Percentiles rank a stretch among this genome's conserved stretches.
Conservation (phyloP, 2,113 vertebrate species). For the Myotis davidii region DNA sequence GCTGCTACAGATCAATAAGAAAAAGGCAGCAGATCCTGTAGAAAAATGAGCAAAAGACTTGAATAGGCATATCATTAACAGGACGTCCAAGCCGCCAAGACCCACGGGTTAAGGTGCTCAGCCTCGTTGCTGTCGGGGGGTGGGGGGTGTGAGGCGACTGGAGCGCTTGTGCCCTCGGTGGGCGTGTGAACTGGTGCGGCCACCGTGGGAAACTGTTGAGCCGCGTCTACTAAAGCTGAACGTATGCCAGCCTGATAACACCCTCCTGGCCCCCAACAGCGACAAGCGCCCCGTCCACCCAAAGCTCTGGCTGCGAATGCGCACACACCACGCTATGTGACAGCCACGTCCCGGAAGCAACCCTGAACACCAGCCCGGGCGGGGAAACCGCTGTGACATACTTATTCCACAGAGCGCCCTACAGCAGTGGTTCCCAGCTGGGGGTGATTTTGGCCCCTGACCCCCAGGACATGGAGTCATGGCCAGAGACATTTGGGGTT, state of each 20-base stretch:
- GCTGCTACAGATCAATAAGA: slow-evolving; percentile 40
- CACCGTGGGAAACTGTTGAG: background rate
- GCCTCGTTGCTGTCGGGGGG: background rate
- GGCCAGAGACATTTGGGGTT: background rate
- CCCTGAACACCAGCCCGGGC: too few relatives aligned
- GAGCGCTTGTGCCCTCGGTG: background rate
- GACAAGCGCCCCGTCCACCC: fast-evolving
- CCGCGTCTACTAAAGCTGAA: background rate
- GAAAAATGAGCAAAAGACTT: background rate
- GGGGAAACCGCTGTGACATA: background rate
- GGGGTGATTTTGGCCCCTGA: fast-evolving
- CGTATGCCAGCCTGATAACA: fast-evolving
- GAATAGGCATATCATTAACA: background rate
- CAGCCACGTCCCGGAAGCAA: fast-evolving
- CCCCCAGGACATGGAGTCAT: fast-evolving
- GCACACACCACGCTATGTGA: fast-evolving
- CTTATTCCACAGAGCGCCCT: background rate
- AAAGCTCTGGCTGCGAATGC: background rate
- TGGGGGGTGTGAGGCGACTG: fast-evolving
- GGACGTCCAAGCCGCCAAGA: background rate
- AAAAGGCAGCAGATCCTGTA: background rate
- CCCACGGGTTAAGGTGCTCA: background rate
- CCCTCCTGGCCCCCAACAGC: background rate
- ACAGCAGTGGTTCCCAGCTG: fast-evolving
- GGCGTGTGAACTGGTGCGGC: background rate